phyloP scores from a whole-genome alignment of 2,797 vertebrate genomes.

The Poeciliopsis paucimaculata region DNA sequence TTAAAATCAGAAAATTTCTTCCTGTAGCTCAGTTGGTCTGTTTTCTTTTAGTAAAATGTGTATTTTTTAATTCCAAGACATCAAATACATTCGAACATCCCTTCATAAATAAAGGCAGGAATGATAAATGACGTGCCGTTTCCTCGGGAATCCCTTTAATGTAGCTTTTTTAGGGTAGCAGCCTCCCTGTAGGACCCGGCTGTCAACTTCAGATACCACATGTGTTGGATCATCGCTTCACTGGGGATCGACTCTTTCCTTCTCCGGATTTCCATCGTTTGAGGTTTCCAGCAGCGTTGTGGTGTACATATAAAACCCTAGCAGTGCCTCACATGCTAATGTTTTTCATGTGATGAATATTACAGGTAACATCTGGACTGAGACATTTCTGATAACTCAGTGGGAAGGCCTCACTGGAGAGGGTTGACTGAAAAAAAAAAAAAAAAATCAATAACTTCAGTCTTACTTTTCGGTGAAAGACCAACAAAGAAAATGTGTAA shows the following conservation, averaged over 20 bases:
- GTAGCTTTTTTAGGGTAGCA: slow-evolving; percentile 34
- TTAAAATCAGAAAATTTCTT: slow-evolving; percentile 15
- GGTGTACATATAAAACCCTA: slow-evolving; percentile 1
- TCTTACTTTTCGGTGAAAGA: background rate
- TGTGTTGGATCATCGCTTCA: slow-evolving; percentile 46
- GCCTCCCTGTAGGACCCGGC: slow-evolving; percentile 21
- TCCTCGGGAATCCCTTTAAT: slow-evolving; percentile 42
- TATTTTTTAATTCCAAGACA: slow-evolving; percentile 20
- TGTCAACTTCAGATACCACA: slow-evolving; percentile 45
- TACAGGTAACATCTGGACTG: slow-evolving; percentile 40
- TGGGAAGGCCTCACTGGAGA: slow-evolving; percentile 1
- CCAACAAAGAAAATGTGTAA: background rate
- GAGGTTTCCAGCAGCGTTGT: slow-evolving; percentile 4
- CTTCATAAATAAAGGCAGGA: slow-evolving; percentile 43
- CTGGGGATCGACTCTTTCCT: slow-evolving; percentile 15
- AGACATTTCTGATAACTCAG: slow-evolving; percentile 12
- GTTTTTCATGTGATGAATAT: slow-evolving; percentile 28
- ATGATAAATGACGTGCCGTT: slow-evolving; percentile 53
- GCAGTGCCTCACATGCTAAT: slow-evolving; percentile 1
- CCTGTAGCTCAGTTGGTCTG: slow-evolving; percentile 5
- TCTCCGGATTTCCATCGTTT: slow-evolving; percentile 9
- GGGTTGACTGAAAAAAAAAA: background rate
- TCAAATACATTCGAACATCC: slow-evolving; percentile 25
- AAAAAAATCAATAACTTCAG: background rate
- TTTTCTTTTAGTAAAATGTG: slow-evolving; percentile 13